Evolutionary conservation across 2,888 invertebrate species (phyloP).

Genomic region (Drosophila anomelani): DNA sequence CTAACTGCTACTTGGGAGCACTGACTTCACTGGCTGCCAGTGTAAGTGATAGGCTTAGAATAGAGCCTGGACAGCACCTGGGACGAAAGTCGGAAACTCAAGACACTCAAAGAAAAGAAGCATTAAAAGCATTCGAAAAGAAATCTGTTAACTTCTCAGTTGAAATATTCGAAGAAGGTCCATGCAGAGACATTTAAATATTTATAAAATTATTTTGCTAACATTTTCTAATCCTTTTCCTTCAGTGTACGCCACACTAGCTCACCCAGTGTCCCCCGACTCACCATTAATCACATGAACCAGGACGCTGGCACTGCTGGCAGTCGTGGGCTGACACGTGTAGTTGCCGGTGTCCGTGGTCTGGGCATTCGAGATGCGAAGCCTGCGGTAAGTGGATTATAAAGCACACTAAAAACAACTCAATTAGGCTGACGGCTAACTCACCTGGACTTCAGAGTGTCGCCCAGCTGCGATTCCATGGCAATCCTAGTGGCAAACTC

Average conservation of each 20-base stretch:
- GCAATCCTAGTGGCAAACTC: conserved; percentile 82
- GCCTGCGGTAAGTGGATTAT: conserved; percentile 81
- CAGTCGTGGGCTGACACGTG: conserved; percentile 94
- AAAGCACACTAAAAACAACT: conserved; percentile 19
- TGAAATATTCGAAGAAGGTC: background rate
- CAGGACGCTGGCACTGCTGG: conserved; percentile 92
- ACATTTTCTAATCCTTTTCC: background rate
- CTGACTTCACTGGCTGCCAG: conserved; percentile 18
- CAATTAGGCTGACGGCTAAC: conserved; percentile 25
- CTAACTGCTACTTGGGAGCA: conserved; percentile 3
- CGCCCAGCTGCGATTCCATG: conserved; percentile 85
- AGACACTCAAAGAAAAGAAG: conserved; percentile 11
- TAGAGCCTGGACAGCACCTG: conserved; percentile 32
- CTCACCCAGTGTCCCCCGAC: conserved; percentile 56
- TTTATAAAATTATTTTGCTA: background rate
- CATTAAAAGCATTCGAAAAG: too few relatives aligned
- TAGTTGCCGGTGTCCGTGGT: conserved; percentile 94
- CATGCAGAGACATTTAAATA: background rate
- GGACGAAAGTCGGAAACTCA: conserved; percentile 2
- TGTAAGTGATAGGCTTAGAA: conserved; percentile 36
- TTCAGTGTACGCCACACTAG: conserved; percentile 8
- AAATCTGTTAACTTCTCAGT: background rate
- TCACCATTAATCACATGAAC: conserved; percentile 95
- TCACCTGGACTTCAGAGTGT: conserved; percentile 89
- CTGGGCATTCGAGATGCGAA: conserved; percentile 90